A percentile compares a stretch with the other conserved stretches of the same genome.
These are phyloP conservation scores for Deroptyus accipitrinus DNA, from an alignment of 2,113 vertebrate genomes.

Conservation along the genomic window DNA sequence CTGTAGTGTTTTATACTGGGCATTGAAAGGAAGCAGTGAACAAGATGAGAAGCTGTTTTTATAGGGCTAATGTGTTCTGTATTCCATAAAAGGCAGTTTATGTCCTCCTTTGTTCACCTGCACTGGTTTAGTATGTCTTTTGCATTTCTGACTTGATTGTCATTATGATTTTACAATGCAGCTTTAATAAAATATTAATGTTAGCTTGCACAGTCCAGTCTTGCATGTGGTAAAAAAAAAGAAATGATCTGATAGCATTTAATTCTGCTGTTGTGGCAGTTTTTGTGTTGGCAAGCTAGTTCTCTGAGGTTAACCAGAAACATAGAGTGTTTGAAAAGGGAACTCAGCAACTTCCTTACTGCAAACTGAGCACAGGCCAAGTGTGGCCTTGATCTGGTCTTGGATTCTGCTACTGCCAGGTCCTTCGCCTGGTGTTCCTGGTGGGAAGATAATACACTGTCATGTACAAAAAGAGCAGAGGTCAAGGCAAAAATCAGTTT, in stretches of 20 bases:
- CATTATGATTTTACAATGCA: neutral
- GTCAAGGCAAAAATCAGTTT: neutral
- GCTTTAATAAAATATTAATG: neutral
- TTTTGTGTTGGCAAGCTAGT: neutral
- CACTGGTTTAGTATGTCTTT: neutral
- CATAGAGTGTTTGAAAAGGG: neutral
- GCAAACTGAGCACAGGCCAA: neutral
- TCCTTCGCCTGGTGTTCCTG: neutral
- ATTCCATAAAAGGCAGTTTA: neutral
- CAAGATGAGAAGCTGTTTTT: neutral
- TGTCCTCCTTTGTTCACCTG: neutral
- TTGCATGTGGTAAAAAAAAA: neutral
- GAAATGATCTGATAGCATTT: neutral
- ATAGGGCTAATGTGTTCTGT: neutral
- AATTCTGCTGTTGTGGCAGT: neutral
- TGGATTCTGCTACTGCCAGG: neutral
- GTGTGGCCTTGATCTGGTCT: neutral
- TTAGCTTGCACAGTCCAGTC: neutral
- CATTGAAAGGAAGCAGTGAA: neutral
- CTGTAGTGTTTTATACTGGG: neutral
- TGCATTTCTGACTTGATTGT: neutral
- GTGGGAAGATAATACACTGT: neutral
- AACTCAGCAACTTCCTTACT: fast-evolving
- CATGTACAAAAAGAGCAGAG: neutral
- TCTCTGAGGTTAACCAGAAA: neutral